These are phyloP conservation scores for Aspidiotus rigidus DNA, from an alignment of 2,888 invertebrate species.

Conservation along the genomic window DNA sequence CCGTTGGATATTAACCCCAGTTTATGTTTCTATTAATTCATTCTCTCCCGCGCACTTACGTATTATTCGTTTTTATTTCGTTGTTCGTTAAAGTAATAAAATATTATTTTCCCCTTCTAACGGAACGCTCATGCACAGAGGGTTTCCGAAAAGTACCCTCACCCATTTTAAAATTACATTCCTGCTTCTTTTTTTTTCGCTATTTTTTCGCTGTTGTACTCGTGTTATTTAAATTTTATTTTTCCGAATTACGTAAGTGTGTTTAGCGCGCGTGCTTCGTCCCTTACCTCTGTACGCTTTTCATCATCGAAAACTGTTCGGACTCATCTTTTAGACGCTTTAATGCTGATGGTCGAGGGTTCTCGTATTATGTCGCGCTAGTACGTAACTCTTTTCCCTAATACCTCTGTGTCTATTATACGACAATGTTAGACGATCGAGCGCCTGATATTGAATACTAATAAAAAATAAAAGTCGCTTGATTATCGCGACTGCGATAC, in stretches of 20 bases:
- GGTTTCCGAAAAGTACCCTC: conserved; percentile 17
- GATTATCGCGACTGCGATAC: too few species aligned
- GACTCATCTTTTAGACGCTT: too few species aligned
- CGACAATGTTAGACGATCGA: too few species aligned
- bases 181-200: background rate
- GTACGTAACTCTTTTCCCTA: too few species aligned
- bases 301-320: too few species aligned
- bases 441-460: too few species aligned
- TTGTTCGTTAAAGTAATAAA: conserved; percentile 31
- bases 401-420: too few species aligned
- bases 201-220: background rate
- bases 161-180: conserved; percentile 3
- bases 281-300: too few species aligned
- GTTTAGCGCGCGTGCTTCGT: too few species aligned
- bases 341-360: too few species aligned
- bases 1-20: conserved; percentile 33
- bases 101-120: conserved; percentile 31
- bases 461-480: too few species aligned
- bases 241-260: background rate
- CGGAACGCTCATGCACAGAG: conserved; percentile 12
- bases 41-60: conserved; percentile 28
- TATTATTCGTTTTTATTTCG: conserved; percentile 28
- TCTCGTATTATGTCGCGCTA: too few species aligned
- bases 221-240: conserved; percentile 4
- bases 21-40: conserved; percentile 33